Conservation (phyloP, 2,113 vertebrate genomes). For the Cololabis saira region DNA sequence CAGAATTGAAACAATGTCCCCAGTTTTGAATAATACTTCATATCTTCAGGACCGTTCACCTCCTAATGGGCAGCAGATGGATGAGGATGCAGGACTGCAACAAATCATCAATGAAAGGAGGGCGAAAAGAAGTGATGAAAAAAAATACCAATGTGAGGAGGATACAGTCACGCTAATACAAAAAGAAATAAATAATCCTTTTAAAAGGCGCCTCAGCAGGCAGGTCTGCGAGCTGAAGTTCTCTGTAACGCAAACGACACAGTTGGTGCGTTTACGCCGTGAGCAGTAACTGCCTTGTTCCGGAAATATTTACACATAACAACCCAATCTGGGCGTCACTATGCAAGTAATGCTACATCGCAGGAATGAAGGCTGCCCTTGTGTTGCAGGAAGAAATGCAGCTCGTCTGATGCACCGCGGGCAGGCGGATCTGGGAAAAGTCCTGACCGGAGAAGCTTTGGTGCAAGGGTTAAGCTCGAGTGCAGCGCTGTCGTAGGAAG, state of each 20-base stretch:
- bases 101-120: conserved; percentile 33
- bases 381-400: conserved; percentile 59
- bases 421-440: conserved; percentile 19
- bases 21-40: conserved; percentile 37
- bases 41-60: conserved; percentile 12
- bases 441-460: conserved; percentile 20
- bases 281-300: conserved; percentile 78
- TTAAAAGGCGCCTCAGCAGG: conserved; percentile 77
- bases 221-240: conserved; percentile 58
- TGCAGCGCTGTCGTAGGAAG: conserved; percentile 59
- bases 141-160: conserved; percentile 75
- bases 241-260: conserved; percentile 10
- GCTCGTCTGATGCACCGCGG: conserved; percentile 56
- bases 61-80: too few species aligned
- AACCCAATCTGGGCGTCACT: conserved; percentile 86
- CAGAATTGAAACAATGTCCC: not conserved
- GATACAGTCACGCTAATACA: conserved; percentile 82
- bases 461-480: conserved; percentile 36
- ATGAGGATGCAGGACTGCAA: conserved; percentile 23
- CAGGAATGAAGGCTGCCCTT: conserved; percentile 85
- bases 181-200: conserved; percentile 88
- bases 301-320: conserved; percentile 88
- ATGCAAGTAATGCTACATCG: conserved; percentile 89
- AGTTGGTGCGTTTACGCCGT: conserved; percentile 1
- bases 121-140: conserved; percentile 73